Base-by-base conservation (phyloP, 64 coral and sea anemone genomes). In the Actinia tenebrosa region DNA sequence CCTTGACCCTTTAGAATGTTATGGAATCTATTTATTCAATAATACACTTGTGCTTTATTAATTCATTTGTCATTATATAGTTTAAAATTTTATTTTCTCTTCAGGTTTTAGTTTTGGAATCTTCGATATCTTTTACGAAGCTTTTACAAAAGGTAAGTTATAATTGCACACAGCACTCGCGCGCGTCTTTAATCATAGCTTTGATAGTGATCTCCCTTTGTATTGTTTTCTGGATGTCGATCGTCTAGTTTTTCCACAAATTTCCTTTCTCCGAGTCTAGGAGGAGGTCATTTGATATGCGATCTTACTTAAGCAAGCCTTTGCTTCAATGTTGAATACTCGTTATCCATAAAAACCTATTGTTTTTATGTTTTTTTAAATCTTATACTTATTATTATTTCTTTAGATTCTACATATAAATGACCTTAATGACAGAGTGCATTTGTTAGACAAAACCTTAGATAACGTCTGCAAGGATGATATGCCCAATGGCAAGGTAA, bases 361-460 rank as follows among this genome's bases (percentile, higher is more conserved):
- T 50, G 63, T 66, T 66, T 66, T 3, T 22, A 5, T 19, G 2
- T 66, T n/a, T 20, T 66, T 66, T 23, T 22, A 23, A n/a, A 13
- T 60, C 3, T 71, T 11, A 56, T 27, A 15, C 26, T 60, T 23
- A n/a, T 60, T 77, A 19, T 18, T 53, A 44, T 43, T 71, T 60
- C 71, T 64, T 47, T 61, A 95, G 94, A 83, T 95, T 61, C 52
- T 89, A 22, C 61, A 87, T 45, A 13, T 87, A 44, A 95, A 95
- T 83, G 56, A 82, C 46, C 37, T 92, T 44, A 59, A 25, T 37
- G 72, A 95, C 1, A 79, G 82, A 89, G 86, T 95, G 14, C 84
- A 77, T 77, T 56, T 92, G 71, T 55, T 87, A 4, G 78, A 56
- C 3, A 86, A 92, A 66, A 43, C 45, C 47, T 63, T 82, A 25